phyloP scores from a whole-genome alignment of 2,888 invertebrate genomes.

The Heteromyza rotundicornis region DNA sequence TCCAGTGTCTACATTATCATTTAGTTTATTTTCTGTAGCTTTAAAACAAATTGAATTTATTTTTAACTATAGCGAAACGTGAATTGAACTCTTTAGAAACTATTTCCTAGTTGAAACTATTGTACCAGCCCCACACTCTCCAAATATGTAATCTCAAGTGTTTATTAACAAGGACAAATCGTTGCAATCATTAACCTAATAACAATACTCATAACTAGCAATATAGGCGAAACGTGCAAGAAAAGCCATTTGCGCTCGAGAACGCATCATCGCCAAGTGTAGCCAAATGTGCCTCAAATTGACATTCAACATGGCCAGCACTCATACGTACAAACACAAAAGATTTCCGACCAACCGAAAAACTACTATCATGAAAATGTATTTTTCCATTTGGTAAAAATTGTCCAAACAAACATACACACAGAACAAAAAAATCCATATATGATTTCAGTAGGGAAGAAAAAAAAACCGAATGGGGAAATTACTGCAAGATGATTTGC shows the following conservation, averaged over 20 bases:
- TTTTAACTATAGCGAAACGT: too few relatives aligned
- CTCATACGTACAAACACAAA: neutral
- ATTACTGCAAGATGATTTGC: conserved; percentile 6
- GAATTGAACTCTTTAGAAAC: too few relatives aligned
- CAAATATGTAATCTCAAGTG: too few relatives aligned
- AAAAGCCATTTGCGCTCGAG: conserved; percentile 15
- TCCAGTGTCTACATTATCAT: too few relatives aligned
- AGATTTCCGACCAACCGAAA: too few relatives aligned
- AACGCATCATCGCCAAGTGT: too few relatives aligned
- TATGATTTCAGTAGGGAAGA: conserved; percentile 38
- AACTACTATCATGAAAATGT: too few relatives aligned
- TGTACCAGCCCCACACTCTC: too few relatives aligned
- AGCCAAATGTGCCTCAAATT: neutral
- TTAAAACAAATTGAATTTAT: too few relatives aligned
- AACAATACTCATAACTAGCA: conserved; percentile 6
- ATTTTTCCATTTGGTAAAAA: neutral
- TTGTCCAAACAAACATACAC: neutral
- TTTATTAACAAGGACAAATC: conserved; percentile 12
- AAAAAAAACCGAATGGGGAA: conserved; percentile 31
- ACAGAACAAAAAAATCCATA: neutral
- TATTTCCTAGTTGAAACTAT: too few relatives aligned
- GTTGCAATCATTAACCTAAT: conserved; percentile 14
- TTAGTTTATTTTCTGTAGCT: too few relatives aligned
- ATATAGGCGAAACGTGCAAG: conserved; percentile 4
- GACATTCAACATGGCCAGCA: conserved; percentile 4